These are phyloP conservation scores for Bagarius yarrelli DNA, from an alignment of 2,113 vertebrate genomes.

Conservation along the genomic window DNA sequence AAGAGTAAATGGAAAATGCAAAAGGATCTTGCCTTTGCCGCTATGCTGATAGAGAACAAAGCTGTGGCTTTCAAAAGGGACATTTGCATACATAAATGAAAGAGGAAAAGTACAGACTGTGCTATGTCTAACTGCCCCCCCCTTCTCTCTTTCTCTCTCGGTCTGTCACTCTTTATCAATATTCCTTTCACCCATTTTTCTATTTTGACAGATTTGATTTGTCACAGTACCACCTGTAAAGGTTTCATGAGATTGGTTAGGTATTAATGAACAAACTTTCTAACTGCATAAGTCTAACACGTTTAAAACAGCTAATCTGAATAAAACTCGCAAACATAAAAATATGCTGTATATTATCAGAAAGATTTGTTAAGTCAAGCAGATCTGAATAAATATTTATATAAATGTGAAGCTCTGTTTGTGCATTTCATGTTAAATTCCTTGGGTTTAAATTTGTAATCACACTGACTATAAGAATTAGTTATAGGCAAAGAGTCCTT, in stretches of 20 bases:
- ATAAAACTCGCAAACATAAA: neutral
- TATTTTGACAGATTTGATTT: conserved; percentile 65
- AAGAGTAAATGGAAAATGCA: conserved; percentile 47
- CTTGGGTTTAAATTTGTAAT: neutral
- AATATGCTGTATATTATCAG: neutral
- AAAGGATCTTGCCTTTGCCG: conserved; percentile 21
- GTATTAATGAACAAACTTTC: conserved; percentile 55
- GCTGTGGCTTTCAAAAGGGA: conserved; percentile 31
- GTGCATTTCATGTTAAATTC: neutral
- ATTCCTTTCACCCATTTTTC: conserved; percentile 7
- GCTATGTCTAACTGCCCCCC: conserved; percentile 5
- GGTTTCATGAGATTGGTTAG: conserved; percentile 46
- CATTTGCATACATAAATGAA: conserved; percentile 47
- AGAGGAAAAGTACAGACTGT: conserved; percentile 15
- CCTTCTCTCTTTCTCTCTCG: neutral
- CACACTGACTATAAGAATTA: neutral
- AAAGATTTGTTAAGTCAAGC: too few relatives aligned
- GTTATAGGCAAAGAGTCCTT: neutral
- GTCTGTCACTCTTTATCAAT: neutral
- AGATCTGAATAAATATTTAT: neutral
- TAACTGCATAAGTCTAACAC: neutral
- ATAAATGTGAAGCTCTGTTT: neutral
- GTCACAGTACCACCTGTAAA: conserved; percentile 62
- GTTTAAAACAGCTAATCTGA: conserved; percentile 11
- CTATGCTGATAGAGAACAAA: conserved; percentile 32